Base-by-base conservation (phyloP, 2,797 vertebrate genomes). In the Staurois parvus region DNA sequence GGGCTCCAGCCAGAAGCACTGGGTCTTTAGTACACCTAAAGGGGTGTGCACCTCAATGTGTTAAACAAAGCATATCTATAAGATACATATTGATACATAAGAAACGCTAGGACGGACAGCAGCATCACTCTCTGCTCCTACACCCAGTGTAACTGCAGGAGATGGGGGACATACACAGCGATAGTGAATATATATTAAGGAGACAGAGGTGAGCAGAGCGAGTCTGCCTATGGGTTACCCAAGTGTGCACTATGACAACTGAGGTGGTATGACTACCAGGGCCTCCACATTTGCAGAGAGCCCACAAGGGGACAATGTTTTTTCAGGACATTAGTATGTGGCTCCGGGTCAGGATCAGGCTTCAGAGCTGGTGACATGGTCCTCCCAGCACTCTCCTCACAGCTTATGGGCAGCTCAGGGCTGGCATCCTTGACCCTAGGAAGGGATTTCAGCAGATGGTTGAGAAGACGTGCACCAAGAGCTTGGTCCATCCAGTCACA, bases 21-120 rank as follows among this genome's bases (percentile, higher is more conserved):
- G 93, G 94, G 92, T 96, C 94, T 96, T 95, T 91, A 95, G 93
- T 91, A 95, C 93, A 95, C 92, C 94, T 95, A 94, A 91, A 88
- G 95, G 94, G 96, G 88, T 95, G 94, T 92, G 90, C 79, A 94
- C 91, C 95, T 96, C 96, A 94, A 90, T 93, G 92, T 96, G 94
- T 96, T 95, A 93, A 94, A 95, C 91, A 95, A 95, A 94, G 89
- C 94, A 97, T 97, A 97, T 97, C 97, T 97, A 97, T 97, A 96
- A 97, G 97, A 97, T 97, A 97, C 95, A 97, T 96, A 83, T 90
- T 92, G 64, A 40, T 87, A 87, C 73, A 75, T 48, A 86, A 91
- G 91, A 94, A 88, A 89, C 92, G 91, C 96, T 96, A 95, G 92
- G 83, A 88, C 93, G 89, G 93, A 88, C 86, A 88, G 75, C 83